Evolutionary conservation across 2,797 vertebrate species (phyloP).

Genomic region (Tadarida brasiliensis): DNA sequence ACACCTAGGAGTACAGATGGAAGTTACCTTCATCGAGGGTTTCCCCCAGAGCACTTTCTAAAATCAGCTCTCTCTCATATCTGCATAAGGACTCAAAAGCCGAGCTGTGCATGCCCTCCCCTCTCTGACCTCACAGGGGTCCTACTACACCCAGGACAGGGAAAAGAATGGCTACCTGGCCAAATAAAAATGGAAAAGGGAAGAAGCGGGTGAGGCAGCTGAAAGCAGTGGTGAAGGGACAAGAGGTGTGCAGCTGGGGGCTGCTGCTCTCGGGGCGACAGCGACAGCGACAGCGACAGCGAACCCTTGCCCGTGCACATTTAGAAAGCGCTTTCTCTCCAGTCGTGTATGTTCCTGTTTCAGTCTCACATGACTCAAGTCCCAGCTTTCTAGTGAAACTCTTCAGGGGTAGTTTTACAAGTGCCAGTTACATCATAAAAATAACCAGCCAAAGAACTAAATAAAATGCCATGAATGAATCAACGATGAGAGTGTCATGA

Average conservation of each 20-base stretch:
- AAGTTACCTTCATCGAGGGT: not conserved
- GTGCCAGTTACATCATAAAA: not conserved
- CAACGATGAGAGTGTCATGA: not conserved
- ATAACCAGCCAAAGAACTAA: not conserved
- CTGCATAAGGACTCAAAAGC: not conserved
- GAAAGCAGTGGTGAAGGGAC: not conserved
- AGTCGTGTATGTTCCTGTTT: not conserved
- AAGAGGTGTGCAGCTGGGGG: not conserved
- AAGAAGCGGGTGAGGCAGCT: not conserved
- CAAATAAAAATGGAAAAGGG: not conserved
- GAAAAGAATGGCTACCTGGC: not conserved
- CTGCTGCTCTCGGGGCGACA: not conserved
- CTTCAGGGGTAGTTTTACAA: not conserved
- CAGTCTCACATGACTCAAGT: not conserved
- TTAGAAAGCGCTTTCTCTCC: not conserved
- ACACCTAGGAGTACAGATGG: conserved; percentile 85
- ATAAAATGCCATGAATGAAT: not conserved
- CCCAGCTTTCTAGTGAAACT: not conserved
- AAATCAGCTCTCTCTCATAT: not conserved
- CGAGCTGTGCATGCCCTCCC: not conserved
- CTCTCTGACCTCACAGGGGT: not conserved
- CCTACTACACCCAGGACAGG: not conserved
- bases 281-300: too few relatives aligned
- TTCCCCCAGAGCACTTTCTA: conserved; percentile 21
- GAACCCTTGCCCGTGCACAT: accelerated